A percentile compares a stretch with the other conserved stretches of the same genome.
Conservation (phyloP, 2,113 vertebrate species). For the Spheniscus mendiculus region DNA sequence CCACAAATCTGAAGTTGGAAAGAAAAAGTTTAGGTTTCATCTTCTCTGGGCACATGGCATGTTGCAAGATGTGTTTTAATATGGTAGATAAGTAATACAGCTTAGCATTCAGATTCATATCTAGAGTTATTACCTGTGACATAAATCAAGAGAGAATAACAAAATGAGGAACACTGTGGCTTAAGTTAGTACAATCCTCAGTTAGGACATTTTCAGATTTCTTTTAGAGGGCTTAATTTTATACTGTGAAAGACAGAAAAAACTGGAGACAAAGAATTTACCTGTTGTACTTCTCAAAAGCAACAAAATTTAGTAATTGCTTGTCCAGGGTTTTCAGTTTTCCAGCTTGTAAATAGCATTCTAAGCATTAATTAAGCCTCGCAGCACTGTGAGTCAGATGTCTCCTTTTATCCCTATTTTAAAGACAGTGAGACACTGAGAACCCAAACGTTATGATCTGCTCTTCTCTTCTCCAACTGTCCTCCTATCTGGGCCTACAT, state of each 20-base stretch:
- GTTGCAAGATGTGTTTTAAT: neutral
- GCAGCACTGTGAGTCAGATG: neutral
- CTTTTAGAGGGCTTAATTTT: neutral
- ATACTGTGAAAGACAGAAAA: neutral
- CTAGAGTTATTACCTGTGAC: neutral
- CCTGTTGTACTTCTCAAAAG: neutral
- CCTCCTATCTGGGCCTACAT: neutral
- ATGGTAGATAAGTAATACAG: neutral
- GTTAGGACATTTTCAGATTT: neutral
- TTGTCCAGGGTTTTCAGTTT: neutral
- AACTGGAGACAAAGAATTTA: neutral
- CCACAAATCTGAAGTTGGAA: neutral
- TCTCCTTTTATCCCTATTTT: neutral
- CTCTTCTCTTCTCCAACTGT: neutral
- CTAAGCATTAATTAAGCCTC: neutral
- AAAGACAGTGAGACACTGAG: neutral
- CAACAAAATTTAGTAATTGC: neutral
- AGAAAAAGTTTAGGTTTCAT: neutral
- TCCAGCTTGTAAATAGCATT: neutral
- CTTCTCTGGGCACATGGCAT: fast-evolving
- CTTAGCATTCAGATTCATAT: neutral
- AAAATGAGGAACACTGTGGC: neutral
- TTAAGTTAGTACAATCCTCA: neutral
- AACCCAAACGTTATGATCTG: neutral
- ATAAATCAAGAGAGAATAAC: neutral